Evolutionary conservation across 2,113 vertebrate genomes (phyloP).

Genomic region (Copsychus sechellarum): DNA sequence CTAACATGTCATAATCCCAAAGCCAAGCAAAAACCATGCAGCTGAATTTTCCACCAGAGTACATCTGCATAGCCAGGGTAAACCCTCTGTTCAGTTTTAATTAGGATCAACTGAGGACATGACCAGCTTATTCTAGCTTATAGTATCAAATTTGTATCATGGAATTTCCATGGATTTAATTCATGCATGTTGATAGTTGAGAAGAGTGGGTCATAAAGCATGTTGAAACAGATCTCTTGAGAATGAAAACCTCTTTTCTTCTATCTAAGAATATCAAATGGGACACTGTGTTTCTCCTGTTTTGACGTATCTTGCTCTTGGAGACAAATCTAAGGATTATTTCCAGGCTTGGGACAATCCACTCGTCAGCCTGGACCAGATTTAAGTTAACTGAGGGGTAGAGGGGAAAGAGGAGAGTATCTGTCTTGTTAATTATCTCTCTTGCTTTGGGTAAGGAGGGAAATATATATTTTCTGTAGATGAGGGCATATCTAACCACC

Average conservation of each 20-base stretch:
- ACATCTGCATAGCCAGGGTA: not conserved
- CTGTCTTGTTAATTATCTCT: not conserved
- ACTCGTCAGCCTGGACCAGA: not conserved
- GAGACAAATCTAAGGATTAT: not conserved
- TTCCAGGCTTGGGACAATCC: not conserved
- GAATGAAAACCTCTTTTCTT: not conserved
- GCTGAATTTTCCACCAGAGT: not conserved
- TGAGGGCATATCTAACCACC: not conserved
- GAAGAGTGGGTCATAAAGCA: not conserved
- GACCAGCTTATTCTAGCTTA: not conserved
- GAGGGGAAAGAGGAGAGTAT: not conserved
- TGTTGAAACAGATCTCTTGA: not conserved
- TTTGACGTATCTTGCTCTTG: not conserved
- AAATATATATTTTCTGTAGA: not conserved
- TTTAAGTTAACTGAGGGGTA: not conserved
- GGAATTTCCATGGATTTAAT: not conserved
- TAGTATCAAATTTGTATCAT: not conserved
- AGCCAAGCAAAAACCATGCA: not conserved
- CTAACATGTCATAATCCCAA: conserved; percentile 1
- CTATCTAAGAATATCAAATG: not conserved
- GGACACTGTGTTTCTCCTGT: not conserved
- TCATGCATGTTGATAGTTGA: not conserved
- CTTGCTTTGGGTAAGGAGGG: not conserved
- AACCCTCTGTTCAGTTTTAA: not conserved
- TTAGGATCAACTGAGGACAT: not conserved